These are phyloP conservation scores for Monochamus saltuarius DNA, from an alignment of 1,140 invertebrate species.

Conservation along the genomic window DNA sequence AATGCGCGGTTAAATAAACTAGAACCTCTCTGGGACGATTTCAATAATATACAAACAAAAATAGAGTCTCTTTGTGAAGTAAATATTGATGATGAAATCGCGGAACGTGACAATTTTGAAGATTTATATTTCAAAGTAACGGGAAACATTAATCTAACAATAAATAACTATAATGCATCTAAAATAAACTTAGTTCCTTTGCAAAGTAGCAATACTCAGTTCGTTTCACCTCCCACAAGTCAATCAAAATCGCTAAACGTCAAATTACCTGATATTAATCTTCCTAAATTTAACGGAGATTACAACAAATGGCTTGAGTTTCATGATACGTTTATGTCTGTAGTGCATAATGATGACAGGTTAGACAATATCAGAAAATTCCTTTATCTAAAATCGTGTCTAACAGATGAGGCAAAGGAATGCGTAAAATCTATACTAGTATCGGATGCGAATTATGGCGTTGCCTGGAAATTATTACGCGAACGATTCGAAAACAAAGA, in stretches of 20 bases:
- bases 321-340: constrained; percentile 8
- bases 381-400: constrained; percentile 16
- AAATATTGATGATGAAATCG: too few relatives aligned
- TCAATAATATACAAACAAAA: too few relatives aligned
- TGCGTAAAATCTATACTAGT: constrained; percentile 14
- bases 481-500: constrained; percentile 18
- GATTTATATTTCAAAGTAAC: too few relatives aligned
- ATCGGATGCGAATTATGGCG: constrained; percentile 2
- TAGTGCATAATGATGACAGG: constrained; percentile 2
- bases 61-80: too few relatives aligned
- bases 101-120: too few relatives aligned
- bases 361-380: constrained; percentile 19
- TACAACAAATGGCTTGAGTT: constrained; percentile 21
- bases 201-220: too few relatives aligned
- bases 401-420: constrained; percentile 4
- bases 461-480: constrained; percentile 15
- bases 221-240: too few relatives aligned
- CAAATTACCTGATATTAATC: constrained; percentile 11
- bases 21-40: too few relatives aligned
- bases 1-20: too few relatives aligned
- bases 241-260: not conserved
- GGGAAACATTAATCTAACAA: too few relatives aligned
- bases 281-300: constrained; percentile 17
- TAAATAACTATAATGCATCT: too few relatives aligned
- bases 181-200: too few relatives aligned